Percentiles rank a stretch among this genome's conserved stretches.
Conservation (phyloP, 2,113 vertebrate species). For the Rhinoderma darwinii region DNA sequence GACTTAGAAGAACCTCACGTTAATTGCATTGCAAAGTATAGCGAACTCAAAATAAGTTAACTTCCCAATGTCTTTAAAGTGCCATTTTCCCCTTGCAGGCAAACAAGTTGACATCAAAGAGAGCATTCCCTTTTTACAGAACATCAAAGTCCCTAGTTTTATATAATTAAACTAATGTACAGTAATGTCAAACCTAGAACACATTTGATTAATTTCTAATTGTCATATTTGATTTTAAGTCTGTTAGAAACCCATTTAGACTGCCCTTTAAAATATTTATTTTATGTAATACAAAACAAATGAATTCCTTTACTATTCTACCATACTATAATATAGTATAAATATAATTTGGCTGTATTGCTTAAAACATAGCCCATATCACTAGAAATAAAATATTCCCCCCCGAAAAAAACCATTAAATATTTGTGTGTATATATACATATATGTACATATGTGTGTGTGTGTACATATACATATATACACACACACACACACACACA, state of each 20-base stretch:
- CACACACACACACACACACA: too few species aligned
- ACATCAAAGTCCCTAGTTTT: conserved; percentile 45
- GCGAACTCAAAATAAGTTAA: conserved; percentile 31
- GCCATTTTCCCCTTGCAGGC: conserved; percentile 38
- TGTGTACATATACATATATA: too few species aligned
- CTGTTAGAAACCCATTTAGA: background rate
- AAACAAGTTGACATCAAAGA: conserved; percentile 49
- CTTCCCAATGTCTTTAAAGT: conserved; percentile 37
- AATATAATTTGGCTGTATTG: too few species aligned
- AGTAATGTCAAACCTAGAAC: conserved; percentile 6
- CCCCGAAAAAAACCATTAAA: too few species aligned
- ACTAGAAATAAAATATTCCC: too few species aligned
- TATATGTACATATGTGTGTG: too few species aligned
- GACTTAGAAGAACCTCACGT: conserved; percentile 43
- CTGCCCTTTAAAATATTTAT: background rate
- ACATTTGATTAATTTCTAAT: conserved; percentile 23
- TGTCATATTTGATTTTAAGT: conserved; percentile 32
- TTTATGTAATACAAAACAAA: background rate
- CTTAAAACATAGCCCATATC: too few species aligned
- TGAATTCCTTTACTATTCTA: too few species aligned
- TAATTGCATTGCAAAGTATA: conserved; percentile 34
- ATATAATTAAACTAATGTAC: conserved; percentile 47
- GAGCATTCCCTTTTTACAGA: conserved; percentile 31
- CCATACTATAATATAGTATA: too few species aligned
- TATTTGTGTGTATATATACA: too few species aligned